These are phyloP conservation scores for Dichetophora obliterata DNA, from an alignment of 2,888 invertebrate species.

Conservation along the genomic window DNA sequence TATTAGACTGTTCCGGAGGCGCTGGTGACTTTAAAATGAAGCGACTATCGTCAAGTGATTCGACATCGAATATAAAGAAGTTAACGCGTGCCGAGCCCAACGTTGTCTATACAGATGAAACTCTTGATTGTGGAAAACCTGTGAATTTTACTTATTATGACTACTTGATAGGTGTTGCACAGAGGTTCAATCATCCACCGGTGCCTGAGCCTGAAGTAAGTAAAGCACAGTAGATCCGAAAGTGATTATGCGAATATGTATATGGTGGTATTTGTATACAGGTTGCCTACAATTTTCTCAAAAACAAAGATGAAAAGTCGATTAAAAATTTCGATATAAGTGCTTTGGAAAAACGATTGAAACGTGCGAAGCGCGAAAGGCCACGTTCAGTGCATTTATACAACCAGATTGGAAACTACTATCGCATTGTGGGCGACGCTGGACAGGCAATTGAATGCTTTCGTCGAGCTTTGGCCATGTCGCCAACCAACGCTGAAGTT, in stretches of 20 bases:
- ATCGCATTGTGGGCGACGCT: constrained; percentile 90
- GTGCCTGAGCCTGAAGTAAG: constrained; percentile 84
- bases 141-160: constrained; percentile 92
- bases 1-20: neutral
- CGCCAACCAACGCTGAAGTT: constrained; percentile 89
- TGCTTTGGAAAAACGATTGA: constrained; percentile 79
- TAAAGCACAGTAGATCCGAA: constrained; percentile 7
- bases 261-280: constrained; percentile 53
- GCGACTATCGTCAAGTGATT: neutral
- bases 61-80: constrained; percentile 7
- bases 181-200: constrained; percentile 84
- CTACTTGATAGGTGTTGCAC: constrained; percentile 87
- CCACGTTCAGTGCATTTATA: constrained; percentile 80
- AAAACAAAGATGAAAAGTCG: constrained; percentile 71
- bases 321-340: constrained; percentile 81
- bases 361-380: constrained; percentile 85
- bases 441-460: constrained; percentile 91
- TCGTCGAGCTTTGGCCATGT: constrained; percentile 84
- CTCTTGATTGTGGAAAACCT: constrained; percentile 85
- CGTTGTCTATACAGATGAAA: constrained; percentile 71
- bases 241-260: neutral
- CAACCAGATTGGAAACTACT: constrained; percentile 93
- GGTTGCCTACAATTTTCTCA: constrained; percentile 82
- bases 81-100: constrained; percentile 12
- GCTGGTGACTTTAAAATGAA: neutral